Evolutionary conservation across 1,140 invertebrate genomes (phyloP).

Genomic region (Triops longicaudatus): DNA sequence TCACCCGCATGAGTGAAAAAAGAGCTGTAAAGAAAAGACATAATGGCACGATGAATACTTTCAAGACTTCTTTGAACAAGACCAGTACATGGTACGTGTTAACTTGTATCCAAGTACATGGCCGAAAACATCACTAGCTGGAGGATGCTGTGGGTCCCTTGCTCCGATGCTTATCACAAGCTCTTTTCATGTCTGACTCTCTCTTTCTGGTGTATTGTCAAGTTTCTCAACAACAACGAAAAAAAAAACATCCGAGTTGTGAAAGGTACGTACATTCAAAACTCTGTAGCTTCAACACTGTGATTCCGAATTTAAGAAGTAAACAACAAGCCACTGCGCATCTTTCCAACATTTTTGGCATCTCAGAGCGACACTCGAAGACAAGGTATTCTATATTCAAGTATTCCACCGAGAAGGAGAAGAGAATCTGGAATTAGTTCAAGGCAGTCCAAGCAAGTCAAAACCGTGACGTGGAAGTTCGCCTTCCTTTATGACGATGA

Average conservation of each 20-base stretch:
- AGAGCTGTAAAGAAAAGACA: background rate
- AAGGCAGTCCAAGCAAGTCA: slow-evolving; percentile 6
- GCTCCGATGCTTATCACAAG: background rate
- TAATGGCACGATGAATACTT: background rate
- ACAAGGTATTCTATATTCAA: background rate
- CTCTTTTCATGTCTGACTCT: background rate
- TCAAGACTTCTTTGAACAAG: background rate
- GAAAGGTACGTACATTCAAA: background rate
- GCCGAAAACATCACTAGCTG: background rate
- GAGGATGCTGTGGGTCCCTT: background rate
- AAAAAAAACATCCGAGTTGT: background rate
- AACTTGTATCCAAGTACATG: background rate
- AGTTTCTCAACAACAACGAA: background rate
- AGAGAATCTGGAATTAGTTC: slow-evolving; percentile 7
- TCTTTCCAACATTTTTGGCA: background rate
- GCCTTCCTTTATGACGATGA: background rate
- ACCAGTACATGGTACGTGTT: too few relatives aligned
- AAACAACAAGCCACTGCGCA: background rate
- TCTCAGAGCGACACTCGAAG: background rate
- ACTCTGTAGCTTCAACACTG: background rate
- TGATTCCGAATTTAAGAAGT: background rate
- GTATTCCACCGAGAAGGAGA: background rate
- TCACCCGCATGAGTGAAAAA: too few relatives aligned
- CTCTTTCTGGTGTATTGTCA: background rate
- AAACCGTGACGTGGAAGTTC: background rate